Conservation (phyloP, 2,888 invertebrate species). For the Meandrusa payeni region DNA sequence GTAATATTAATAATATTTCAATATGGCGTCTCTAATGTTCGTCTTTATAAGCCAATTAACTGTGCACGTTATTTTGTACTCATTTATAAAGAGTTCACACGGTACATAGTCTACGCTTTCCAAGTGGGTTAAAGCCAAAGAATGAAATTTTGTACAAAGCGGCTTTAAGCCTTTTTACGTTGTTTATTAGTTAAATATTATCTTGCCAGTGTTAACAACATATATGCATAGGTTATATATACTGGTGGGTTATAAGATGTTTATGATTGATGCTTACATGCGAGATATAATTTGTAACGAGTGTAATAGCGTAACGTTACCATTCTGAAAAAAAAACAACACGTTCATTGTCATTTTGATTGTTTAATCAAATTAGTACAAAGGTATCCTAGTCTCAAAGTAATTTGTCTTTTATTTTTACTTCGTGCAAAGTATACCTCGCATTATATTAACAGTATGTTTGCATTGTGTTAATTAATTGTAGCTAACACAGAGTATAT, state of each 20-base stretch:
- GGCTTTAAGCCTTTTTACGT: conserved; percentile 57
- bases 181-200: conserved; percentile 39
- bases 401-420: conserved; percentile 8
- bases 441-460: conserved; percentile 37
- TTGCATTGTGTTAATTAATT: conserved; percentile 47
- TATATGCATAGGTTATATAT: conserved; percentile 4
- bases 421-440: conserved; percentile 27
- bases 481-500: conserved; percentile 55
- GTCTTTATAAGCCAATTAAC: conserved; percentile 31
- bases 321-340: too few species aligned
- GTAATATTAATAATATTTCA: conserved; percentile 12
- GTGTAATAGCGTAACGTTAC: conserved; percentile 8
- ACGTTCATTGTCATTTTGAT: too few species aligned
- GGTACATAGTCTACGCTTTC: conserved; percentile 63
- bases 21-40: conserved; percentile 15
- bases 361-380: too few species aligned
- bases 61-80: conserved; percentile 35
- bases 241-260: conserved; percentile 12
- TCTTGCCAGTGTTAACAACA: conserved; percentile 38
- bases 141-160: conserved; percentile 53
- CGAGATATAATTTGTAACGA: conserved; percentile 23
- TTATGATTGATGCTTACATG: conserved; percentile 22
- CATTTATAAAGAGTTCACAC: conserved; percentile 50
- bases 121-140: conserved; percentile 71
- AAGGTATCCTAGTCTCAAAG: too few species aligned